Conservation (phyloP, 2,113 vertebrate genomes). For the Leucosticte australis region DNA sequence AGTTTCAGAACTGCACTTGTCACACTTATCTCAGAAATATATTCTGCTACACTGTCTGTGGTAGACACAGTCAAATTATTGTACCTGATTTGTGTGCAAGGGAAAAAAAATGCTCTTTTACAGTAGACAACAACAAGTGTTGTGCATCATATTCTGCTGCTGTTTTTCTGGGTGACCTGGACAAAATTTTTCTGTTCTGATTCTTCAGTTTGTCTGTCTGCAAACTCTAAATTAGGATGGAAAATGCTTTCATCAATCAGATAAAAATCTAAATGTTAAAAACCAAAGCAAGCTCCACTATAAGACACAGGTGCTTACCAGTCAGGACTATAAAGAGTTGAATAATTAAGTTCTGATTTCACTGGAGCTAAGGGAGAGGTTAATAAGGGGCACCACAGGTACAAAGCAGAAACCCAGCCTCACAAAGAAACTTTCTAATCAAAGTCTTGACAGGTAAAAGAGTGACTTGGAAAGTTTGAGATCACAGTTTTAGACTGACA, state of each 20-base stretch:
- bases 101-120: neutral
- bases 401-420: neutral
- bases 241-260: neutral
- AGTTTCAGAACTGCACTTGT: neutral
- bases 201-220: neutral
- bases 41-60: accelerated
- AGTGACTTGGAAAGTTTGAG: neutral
- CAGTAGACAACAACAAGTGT: neutral
- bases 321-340: neutral
- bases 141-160: neutral
- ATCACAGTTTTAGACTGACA: neutral
- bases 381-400: neutral
- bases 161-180: neutral
- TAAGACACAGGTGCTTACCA: neutral
- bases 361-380: neutral
- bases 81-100: neutral
- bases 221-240: neutral
- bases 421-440: neutral
- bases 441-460: neutral
- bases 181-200: neutral
- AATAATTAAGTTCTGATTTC: neutral
- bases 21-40: neutral
- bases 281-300: neutral
- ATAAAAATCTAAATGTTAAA: neutral
- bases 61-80: neutral